Percentiles rank a stretch among this genome's conserved stretches.
Conservation (phyloP, 2,113 vertebrate species). For the Anarrhichthys ocellatus region DNA sequence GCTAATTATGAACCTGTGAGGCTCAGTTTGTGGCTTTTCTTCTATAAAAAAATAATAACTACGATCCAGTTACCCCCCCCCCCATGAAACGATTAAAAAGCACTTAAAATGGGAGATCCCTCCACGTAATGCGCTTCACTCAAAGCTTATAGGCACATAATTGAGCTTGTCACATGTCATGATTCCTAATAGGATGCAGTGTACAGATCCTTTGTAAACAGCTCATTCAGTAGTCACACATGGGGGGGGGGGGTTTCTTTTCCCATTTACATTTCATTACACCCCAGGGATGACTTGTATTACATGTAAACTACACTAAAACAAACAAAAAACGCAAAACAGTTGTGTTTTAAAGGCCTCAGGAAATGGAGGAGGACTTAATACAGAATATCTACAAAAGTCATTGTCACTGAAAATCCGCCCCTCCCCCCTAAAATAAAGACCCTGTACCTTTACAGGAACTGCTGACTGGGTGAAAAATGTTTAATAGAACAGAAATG, state of each 20-base stretch:
- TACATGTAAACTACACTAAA: slow-evolving; percentile 61
- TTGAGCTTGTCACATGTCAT: slow-evolving; percentile 55
- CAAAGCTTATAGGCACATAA: slow-evolving; percentile 76
- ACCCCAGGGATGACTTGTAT: slow-evolving; percentile 47
- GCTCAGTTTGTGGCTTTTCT: slow-evolving; percentile 70
- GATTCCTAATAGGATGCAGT: slow-evolving; percentile 44
- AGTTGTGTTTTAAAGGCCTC: slow-evolving; percentile 57
- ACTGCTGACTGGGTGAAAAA: slow-evolving; percentile 42
- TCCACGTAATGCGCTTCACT: slow-evolving; percentile 78
- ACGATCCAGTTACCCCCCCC: slow-evolving; percentile 2
- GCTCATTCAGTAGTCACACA: slow-evolving; percentile 64
- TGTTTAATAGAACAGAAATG: slow-evolving; percentile 33
- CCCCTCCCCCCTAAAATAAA: slow-evolving; percentile 32
- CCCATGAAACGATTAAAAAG: slow-evolving; percentile 63
- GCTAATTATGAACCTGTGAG: slow-evolving; percentile 39
- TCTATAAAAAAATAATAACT: not conserved
- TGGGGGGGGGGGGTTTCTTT: not conserved
- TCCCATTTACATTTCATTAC: slow-evolving; percentile 40
- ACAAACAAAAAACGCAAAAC: slow-evolving; percentile 44
- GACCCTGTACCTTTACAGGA: slow-evolving; percentile 33
- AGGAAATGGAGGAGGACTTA: slow-evolving; percentile 50
- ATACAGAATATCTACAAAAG: slow-evolving; percentile 52
- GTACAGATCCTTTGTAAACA: slow-evolving; percentile 69
- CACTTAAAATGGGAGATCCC: slow-evolving; percentile 74
- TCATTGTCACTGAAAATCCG: slow-evolving; percentile 17